Evolutionary conservation across 2,888 invertebrate genomes (phyloP).

Genomic region (Nemotelus nigrinus): DNA sequence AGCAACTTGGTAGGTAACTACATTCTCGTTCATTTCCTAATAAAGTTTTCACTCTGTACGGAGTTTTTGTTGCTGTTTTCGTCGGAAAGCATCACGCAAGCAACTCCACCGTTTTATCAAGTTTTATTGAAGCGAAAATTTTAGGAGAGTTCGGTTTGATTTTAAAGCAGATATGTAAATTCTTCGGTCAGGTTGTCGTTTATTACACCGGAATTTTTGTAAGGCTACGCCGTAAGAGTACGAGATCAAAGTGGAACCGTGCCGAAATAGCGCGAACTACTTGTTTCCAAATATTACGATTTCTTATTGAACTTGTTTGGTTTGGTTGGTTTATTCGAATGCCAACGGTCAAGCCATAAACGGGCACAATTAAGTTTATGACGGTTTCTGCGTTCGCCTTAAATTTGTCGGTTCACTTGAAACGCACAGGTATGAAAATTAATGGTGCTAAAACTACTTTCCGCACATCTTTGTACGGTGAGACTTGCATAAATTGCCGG

Average conservation of each 20-base stretch:
- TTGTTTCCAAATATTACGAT: slow-evolving; percentile 30
- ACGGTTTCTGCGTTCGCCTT: slow-evolving; percentile 3
- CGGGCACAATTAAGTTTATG: slow-evolving; percentile 38
- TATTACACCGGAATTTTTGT: no score
- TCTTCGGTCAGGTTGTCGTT: not conserved
- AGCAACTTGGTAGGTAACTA: not conserved
- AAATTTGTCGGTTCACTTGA: slow-evolving; percentile 21
- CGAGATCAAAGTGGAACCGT: not conserved
- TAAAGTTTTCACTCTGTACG: not conserved
- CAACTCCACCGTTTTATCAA: not conserved
- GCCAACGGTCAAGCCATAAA: slow-evolving; percentile 9
- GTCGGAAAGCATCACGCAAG: not conserved
- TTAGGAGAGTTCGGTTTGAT: not conserved
- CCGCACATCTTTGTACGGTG: slow-evolving; percentile 5
- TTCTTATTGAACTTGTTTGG: slow-evolving; percentile 1
- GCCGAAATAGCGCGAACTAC: not conserved
- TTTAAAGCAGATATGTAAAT: not conserved
- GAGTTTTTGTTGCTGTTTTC: not conserved
- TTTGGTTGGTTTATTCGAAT: slow-evolving; percentile 4
- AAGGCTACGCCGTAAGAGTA: not conserved
- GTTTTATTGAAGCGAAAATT: no score
- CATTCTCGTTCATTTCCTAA: not conserved
- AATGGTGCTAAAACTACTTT: slow-evolving; percentile 20
- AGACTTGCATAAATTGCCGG: slow-evolving; percentile 34
- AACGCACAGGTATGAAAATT: slow-evolving; percentile 29